These are phyloP conservation scores for Spermophilus dauricus DNA, from an alignment of 2,113 vertebrate species.

Conservation along the genomic window DNA sequence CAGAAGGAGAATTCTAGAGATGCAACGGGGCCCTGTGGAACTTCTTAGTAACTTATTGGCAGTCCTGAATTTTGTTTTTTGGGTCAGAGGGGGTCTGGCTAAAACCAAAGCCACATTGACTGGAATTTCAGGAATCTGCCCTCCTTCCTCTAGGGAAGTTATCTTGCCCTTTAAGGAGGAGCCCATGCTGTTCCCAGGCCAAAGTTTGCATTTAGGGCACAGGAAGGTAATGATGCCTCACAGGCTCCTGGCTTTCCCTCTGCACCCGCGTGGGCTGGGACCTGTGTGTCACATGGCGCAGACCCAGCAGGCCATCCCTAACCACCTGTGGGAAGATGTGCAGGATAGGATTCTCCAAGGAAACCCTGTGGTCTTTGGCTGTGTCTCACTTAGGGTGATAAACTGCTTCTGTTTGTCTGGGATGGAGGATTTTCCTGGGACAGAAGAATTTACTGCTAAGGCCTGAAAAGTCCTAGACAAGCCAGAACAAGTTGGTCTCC, in stretches of 20 bases:
- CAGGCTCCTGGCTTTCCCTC: neutral
- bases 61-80: neutral
- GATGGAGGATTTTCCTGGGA: neutral
- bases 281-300: fast-evolving
- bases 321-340: neutral
- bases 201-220: neutral
- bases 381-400: neutral
- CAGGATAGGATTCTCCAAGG: neutral
- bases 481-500: neutral
- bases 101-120: neutral
- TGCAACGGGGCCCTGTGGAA: neutral
- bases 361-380: neutral
- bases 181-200: constrained; percentile 55
- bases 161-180: constrained; percentile 39
- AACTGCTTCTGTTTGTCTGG: neutral
- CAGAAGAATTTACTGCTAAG: neutral
- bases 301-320: fast-evolving
- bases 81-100: constrained; percentile 8
- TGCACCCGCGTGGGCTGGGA: fast-evolving
- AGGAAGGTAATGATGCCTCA: neutral
- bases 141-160: constrained; percentile 64
- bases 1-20: neutral
- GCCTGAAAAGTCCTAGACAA: neutral
- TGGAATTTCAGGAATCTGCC: constrained; percentile 74
- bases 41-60: constrained; percentile 45